Base-by-base conservation (phyloP, 2,888 invertebrate species). In the Empis livida region DNA sequence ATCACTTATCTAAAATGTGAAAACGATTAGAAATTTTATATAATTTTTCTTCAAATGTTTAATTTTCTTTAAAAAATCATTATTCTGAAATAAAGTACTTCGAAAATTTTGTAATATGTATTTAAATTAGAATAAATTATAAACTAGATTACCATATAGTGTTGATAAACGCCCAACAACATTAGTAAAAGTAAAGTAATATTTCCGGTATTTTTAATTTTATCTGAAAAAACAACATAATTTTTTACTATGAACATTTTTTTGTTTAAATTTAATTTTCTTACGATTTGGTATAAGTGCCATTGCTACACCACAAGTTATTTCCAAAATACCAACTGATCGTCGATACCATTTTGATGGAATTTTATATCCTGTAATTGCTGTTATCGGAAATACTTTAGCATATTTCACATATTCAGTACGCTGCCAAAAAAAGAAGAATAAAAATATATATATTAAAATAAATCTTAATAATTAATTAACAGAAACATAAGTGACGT, bases 381-480 rank as follows among this genome's bases (percentile, higher is more conserved):
- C 83, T 43, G 86, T 77, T 44, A 92, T 70, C 41, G 92, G 92
- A 68, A 93, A 92, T 49, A 91, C 91, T 75, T 92, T 92, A n/a
- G 92, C 86, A 69, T 92, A 92, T 71, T 89, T 86, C n/a, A 92
- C 91, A 64, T 90, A 93, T 68, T 92, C 91, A 70, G 89, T 89
- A 63, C 92, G 78, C 91, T 92, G 76, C 17, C n/a, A n/a, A n/a
- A n/a, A n/a, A n/a, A n/a, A n/a, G n/a, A n/a, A n/a, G n/a, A n/a
- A n/a, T n/a, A n/a, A n/a, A 43, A 43, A 43, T 23, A 17, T 17
- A 32, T 23, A 13, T 40, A 27, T 23, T 23, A 27, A n/a, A 27
- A 10, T 23, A 23, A 41, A 27, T 41, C 5, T 6, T 42, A 42
- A 20, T 14, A 30, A 30, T 42, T 5, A 14, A 23, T n/a, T 27